Percentiles rank a stretch among this genome's conserved stretches.
Conservation (phyloP, 2,888 invertebrate genomes). For the Epistrophe grossulariae region DNA sequence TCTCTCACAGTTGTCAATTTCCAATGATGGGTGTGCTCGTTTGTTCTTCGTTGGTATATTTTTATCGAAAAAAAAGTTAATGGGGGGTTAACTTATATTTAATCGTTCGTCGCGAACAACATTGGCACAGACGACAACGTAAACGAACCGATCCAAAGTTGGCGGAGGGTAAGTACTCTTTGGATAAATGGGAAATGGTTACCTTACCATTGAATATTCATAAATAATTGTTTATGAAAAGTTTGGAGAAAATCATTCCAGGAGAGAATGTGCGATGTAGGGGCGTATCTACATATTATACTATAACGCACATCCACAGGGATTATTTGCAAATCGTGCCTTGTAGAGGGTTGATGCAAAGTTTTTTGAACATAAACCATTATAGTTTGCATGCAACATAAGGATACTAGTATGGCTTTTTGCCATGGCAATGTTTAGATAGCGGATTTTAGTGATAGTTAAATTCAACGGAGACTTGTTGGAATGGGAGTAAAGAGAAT, state of each 20-base stretch:
- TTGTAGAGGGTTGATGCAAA: conserved; percentile 20
- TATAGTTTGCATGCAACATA: conserved; percentile 4
- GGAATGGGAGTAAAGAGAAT: not conserved
- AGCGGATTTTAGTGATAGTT: conserved; percentile 29
- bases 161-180: conserved; percentile 10
- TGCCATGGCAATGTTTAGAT: conserved; percentile 58
- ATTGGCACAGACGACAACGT: conserved; percentile 31
- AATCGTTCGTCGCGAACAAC: conserved; percentile 57
- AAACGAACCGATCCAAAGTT: not conserved
- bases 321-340: conserved; percentile 37
- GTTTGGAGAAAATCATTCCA: conserved; percentile 44
- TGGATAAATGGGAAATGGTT: not conserved
- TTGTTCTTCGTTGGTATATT: not conserved
- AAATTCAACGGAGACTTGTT: conserved; percentile 19
- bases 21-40: conserved; percentile 60
- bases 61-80: not conserved
- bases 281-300: not conserved
- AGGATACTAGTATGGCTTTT: conserved; percentile 48
- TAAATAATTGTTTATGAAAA: conserved; percentile 70
- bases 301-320: conserved; percentile 7
- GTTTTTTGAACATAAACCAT: conserved; percentile 56
- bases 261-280: not conserved
- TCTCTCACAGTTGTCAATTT: conserved; percentile 68
- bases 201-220: conserved; percentile 60
- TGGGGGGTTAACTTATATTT: conserved; percentile 53